A percentile compares a stretch with the other conserved stretches of the same genome.
Conservation (phyloP, 2,888 invertebrate species). For the Eumacrocentrus americanus region DNA sequence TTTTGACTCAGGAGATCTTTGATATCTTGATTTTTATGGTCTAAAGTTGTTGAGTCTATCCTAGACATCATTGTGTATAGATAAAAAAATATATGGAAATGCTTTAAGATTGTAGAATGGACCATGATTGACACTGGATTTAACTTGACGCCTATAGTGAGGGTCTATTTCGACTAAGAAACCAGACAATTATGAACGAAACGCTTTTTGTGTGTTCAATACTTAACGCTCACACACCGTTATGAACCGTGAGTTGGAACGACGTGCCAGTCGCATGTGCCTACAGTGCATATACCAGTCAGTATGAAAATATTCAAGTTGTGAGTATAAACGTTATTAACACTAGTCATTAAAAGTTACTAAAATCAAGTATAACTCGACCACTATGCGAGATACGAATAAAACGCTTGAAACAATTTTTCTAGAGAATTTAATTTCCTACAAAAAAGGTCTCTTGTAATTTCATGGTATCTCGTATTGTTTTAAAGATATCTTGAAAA, state of each 20-base stretch:
- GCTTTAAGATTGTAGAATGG: not conserved
- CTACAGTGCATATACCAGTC: not conserved
- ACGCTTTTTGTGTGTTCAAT: constrained; percentile 18
- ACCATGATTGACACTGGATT: not conserved
- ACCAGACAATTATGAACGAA: constrained; percentile 21
- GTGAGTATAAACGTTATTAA: no score
- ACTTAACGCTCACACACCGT: constrained; percentile 25
- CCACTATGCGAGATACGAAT: no score
- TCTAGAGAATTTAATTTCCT: no score
- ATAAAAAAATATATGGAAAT: not conserved
- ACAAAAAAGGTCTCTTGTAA: no score
- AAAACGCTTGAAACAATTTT: no score
- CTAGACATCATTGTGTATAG: not conserved
- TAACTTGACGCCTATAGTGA: not conserved
- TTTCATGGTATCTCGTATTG: no score
- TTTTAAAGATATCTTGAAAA: no score
- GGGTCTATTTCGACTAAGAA: constrained; percentile 2
- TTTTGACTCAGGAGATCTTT: constrained; percentile 38
- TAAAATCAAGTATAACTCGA: no score
- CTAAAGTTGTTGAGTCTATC: not conserved
- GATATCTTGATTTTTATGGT: constrained; percentile 23
- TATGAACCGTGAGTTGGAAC: constrained; percentile 20
- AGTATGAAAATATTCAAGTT: constrained; percentile 2
- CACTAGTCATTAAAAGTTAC: no score
- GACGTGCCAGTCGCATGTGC: constrained; percentile 11